These are phyloP conservation scores for Scaeva pyrastri DNA, from an alignment of 2,888 invertebrate genomes.

Conservation along the genomic window DNA sequence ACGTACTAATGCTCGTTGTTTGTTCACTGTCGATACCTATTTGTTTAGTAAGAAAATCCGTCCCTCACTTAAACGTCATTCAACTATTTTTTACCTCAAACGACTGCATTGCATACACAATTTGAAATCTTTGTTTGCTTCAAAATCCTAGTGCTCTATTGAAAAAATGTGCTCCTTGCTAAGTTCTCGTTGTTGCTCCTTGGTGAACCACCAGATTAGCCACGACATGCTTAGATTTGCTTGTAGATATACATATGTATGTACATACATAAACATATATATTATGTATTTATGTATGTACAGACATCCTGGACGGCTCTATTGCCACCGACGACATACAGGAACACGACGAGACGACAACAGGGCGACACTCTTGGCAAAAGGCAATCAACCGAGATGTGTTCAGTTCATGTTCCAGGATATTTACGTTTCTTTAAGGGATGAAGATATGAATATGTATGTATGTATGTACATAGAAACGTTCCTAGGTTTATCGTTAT, in stretches of 20 bases:
- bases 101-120: conserved; percentile 51
- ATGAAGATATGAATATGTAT: background rate
- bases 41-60: conserved; percentile 1
- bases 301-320: conserved; percentile 3
- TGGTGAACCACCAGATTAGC: conserved; percentile 13
- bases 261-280: background rate
- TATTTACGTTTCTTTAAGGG: conserved; percentile 45
- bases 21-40: too few species aligned
- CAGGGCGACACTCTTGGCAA: conserved; percentile 31
- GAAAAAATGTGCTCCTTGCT: conserved; percentile 18
- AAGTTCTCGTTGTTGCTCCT: conserved; percentile 9
- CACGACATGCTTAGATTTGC: conserved; percentile 56
- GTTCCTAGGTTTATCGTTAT: background rate
- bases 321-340: conserved; percentile 14
- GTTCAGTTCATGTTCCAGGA: conserved; percentile 37
- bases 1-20: too few species aligned
- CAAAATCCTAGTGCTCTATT: conserved; percentile 49
- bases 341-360: conserved; percentile 18
- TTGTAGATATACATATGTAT: conserved; percentile 33
- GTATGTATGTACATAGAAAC: too few species aligned
- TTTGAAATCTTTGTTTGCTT: conserved; percentile 67
- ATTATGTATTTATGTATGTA: background rate
- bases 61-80: background rate
- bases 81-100: background rate
- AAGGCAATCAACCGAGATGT: conserved; percentile 67